A percentile compares a stretch with the other conserved stretches of the same genome.
phyloP scores from a whole-genome alignment of 1,140 invertebrate genomes.

The Platorchestia sp. region DNA sequence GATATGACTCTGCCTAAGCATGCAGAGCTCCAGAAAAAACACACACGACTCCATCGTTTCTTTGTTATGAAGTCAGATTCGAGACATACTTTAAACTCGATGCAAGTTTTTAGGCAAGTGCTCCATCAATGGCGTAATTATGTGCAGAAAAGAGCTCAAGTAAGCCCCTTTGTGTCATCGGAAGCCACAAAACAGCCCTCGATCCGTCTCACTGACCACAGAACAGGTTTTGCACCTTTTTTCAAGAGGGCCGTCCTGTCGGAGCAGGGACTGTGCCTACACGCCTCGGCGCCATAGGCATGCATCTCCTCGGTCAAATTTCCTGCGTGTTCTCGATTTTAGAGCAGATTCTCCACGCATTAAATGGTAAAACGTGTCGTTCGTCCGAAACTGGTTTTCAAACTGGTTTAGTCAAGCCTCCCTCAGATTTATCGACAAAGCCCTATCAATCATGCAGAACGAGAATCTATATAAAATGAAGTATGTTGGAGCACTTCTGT shows the following conservation, averaged over 20 bases:
- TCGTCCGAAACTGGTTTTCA: not conserved
- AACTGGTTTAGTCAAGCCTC: conserved; percentile 32
- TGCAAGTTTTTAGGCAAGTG: conserved; percentile 40
- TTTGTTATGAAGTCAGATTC: conserved; percentile 17
- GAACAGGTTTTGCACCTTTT: conserved; percentile 22
- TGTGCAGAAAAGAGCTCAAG: conserved; percentile 26
- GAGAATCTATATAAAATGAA: not conserved
- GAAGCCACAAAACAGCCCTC: conserved; percentile 23
- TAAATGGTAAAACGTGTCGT: conserved; percentile 50
- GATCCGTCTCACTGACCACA: conserved; percentile 1
- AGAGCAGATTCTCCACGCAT: conserved; percentile 11
- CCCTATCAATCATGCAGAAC: not conserved
- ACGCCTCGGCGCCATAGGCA: not conserved
- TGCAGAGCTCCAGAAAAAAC: conserved; percentile 25
- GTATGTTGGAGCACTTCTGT: not conserved
- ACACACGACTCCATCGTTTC: conserved; percentile 12
- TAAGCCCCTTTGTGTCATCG: conserved; percentile 32
- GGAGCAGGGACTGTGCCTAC: not conserved
- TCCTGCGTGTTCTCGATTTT: conserved; percentile 22
- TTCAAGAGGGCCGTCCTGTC: not conserved
- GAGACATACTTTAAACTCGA: conserved; percentile 46
- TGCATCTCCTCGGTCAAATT: conserved; percentile 8
- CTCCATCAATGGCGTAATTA: conserved; percentile 43
- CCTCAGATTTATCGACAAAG: not conserved
- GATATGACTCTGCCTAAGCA: not conserved